These are phyloP conservation scores for Chrysochloris asiatica DNA, from an alignment of 2,113 vertebrate species.

Conservation along the genomic window DNA sequence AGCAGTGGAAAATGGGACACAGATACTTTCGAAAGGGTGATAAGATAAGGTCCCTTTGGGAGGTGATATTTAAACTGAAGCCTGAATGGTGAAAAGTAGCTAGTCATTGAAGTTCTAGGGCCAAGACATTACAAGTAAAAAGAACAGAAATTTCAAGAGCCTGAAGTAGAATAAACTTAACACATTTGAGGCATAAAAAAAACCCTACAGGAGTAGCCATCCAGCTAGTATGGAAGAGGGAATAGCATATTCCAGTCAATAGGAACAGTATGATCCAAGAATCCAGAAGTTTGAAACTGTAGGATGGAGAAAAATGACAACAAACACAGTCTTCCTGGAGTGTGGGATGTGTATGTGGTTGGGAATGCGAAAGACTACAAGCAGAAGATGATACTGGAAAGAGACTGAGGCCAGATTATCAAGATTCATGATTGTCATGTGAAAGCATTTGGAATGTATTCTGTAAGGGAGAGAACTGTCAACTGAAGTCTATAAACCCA, in stretches of 20 bases:
- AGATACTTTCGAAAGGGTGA: neutral
- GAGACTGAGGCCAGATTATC: neutral
- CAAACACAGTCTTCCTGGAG: neutral
- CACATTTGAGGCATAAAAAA: neutral
- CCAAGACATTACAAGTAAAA: conserved; percentile 24
- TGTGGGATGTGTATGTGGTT: too few species aligned
- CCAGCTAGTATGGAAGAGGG: neutral
- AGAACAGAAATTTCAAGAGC: conserved; percentile 18
- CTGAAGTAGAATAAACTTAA: neutral
- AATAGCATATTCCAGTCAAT: neutral
- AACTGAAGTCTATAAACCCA: neutral
- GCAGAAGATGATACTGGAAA: neutral
- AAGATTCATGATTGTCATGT: neutral
- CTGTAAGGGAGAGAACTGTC: neutral
- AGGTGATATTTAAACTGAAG: conserved; percentile 18
- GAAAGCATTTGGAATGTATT: conserved; percentile 18
- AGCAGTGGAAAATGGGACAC: neutral
- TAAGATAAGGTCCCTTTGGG: conserved; percentile 4
- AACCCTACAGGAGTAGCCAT: neutral
- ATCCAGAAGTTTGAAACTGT: neutral
- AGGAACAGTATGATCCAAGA: neutral
- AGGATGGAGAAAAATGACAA: neutral
- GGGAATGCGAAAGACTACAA: neutral
- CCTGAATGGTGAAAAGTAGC: conserved; percentile 20
- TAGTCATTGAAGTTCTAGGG: conserved; percentile 51